phyloP scores from a whole-genome alignment of 2,797 vertebrate species.

The Nannoperca obscura region DNA sequence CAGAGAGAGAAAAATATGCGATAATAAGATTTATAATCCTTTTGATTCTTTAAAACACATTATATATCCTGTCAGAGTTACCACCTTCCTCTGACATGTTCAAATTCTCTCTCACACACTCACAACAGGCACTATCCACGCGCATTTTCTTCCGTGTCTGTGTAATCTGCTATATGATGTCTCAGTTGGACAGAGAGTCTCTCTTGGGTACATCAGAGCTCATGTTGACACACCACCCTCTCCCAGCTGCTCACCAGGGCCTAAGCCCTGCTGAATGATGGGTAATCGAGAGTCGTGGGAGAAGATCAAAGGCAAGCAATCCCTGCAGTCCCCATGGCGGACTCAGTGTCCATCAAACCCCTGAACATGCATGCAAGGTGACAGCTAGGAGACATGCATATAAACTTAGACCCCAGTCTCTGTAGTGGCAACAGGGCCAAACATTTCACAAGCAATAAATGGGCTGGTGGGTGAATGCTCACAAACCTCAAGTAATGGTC shows the following conservation, averaged over 20 bases:
- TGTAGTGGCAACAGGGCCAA: conserved; percentile 49
- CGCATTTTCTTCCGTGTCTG: conserved; percentile 50
- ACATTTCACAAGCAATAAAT: conserved; percentile 65
- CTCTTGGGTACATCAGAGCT: conserved; percentile 69
- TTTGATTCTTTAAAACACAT: conserved; percentile 39
- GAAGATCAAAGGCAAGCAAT: conserved; percentile 79
- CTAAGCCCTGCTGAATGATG: conserved; percentile 75
- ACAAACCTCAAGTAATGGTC: conserved; percentile 61
- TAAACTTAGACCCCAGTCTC: conserved; percentile 47
- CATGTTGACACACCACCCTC: conserved; percentile 74
- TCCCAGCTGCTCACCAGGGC: conserved; percentile 67
- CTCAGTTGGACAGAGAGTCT: conserved; percentile 63
- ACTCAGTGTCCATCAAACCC: conserved; percentile 78
- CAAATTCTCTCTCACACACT: conserved; percentile 28
- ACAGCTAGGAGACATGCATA: conserved; percentile 67
- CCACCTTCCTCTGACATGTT: conserved; percentile 38
- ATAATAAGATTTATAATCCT: conserved; percentile 48
- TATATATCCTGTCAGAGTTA: conserved; percentile 27
- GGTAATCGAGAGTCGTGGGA: conserved; percentile 78
- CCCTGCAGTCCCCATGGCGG: conserved; percentile 69
- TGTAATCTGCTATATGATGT: conserved; percentile 66
- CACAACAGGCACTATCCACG: conserved; percentile 31
- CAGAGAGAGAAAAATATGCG: conserved; percentile 23
- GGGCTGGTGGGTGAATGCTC: conserved; percentile 57
- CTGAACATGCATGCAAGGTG: conserved; percentile 69